Evolutionary conservation across 2,797 vertebrate genomes (phyloP).

Genomic region (Acipenser ruthenus): DNA sequence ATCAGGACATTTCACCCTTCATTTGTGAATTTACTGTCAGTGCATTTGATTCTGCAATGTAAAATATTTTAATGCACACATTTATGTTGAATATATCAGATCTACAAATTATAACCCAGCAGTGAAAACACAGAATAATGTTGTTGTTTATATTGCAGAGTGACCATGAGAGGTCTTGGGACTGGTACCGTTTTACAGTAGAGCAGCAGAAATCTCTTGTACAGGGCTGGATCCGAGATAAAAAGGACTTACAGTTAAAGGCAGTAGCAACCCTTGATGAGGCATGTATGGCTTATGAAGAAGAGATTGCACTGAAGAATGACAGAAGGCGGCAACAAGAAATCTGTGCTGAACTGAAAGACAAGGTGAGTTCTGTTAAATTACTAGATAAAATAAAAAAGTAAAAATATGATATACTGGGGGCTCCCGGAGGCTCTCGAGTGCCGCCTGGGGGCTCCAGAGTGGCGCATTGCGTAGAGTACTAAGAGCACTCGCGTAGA

Average conservation of each 20-base stretch:
- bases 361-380: constrained; percentile 61
- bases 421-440: too few relatives aligned
- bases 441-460: too few relatives aligned
- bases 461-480: too few relatives aligned
- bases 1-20: too few relatives aligned
- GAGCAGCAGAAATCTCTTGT: constrained; percentile 53
- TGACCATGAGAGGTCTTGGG: constrained; percentile 61
- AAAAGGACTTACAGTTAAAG: constrained; percentile 15
- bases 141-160: constrained; percentile 41
- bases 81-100: too few relatives aligned
- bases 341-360: constrained; percentile 70
- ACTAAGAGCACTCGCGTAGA: too few relatives aligned
- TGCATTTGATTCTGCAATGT: too few relatives aligned
- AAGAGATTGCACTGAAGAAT: constrained; percentile 52
- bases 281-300: constrained; percentile 60
- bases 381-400: background rate
- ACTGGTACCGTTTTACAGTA: constrained; percentile 51
- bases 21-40: too few relatives aligned
- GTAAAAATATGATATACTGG: too few relatives aligned
- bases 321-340: constrained; percentile 70
- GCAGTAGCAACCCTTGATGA: constrained; percentile 61
- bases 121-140: background rate
- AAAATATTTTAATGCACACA: too few relatives aligned
- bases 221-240: constrained; percentile 58
- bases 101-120: too few relatives aligned